Conservation (phyloP, 2,888 invertebrate genomes). For the Apodemia zela region DNA sequence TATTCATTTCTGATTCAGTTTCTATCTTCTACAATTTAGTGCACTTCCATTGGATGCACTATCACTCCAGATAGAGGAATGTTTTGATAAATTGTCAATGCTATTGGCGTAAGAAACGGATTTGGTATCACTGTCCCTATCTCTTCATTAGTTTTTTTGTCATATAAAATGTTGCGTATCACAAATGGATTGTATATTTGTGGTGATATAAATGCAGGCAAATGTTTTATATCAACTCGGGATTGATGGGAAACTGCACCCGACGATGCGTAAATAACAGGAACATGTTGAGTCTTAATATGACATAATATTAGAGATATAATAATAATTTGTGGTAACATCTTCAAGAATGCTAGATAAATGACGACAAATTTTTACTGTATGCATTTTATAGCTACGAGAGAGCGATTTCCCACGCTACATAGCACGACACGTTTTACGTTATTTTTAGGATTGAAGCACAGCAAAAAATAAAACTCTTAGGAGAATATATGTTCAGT, state of each 20-base stretch:
- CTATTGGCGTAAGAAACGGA: background rate
- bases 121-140: background rate
- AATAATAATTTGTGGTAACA: too few relatives aligned
- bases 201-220: constrained; percentile 36
- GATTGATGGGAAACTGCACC: constrained; percentile 80
- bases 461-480: too few relatives aligned
- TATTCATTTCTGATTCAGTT: too few relatives aligned
- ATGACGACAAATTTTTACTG: too few relatives aligned
- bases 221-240: constrained; percentile 68
- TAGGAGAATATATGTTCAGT: too few relatives aligned
- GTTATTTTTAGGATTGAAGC: too few relatives aligned
- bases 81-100: background rate
- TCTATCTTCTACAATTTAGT: background rate
- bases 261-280: constrained; percentile 42
- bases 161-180: background rate
- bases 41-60: background rate
- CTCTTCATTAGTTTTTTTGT: background rate
- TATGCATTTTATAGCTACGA: too few relatives aligned
- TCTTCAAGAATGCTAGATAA: too few relatives aligned
- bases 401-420: too few relatives aligned
- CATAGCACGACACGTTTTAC: too few relatives aligned
- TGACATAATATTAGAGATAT: too few relatives aligned
- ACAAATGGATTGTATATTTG: background rate
- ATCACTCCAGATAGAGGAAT: background rate
- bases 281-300: too few relatives aligned